A percentile compares a stretch with the other conserved stretches of the same genome.
Conservation (phyloP, 2,888 invertebrate species). For the Isoperla grammatica region DNA sequence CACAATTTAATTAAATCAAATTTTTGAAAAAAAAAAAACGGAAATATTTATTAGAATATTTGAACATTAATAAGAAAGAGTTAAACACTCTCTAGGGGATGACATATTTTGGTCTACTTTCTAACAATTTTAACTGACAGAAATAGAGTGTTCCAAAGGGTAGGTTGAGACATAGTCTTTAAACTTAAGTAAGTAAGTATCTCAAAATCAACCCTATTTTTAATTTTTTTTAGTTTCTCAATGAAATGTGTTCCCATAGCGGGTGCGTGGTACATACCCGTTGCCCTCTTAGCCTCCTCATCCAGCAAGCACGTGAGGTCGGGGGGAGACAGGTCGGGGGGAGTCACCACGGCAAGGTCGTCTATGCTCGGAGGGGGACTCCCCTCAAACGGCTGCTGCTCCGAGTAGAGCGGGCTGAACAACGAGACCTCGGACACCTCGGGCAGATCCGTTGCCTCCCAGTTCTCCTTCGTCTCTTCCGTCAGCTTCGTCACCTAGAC, state of each 20-base stretch:
- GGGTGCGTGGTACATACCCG: conserved; percentile 39
- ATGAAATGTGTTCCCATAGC: no score
- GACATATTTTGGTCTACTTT: background rate
- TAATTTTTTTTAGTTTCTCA: no score
- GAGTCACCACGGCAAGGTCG: conserved; percentile 43
- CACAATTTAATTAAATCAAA: no score
- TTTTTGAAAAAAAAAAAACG: no score
- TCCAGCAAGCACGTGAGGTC: conserved; percentile 50
- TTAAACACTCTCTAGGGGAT: no score
- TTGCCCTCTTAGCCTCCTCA: conserved; percentile 47
- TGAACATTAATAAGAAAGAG: no score
- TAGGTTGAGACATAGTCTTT: no score
- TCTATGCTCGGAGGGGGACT: conserved; percentile 33
- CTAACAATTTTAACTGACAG: background rate
- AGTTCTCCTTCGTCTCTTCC: conserved; percentile 33
- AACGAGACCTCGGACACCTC: conserved; percentile 27
- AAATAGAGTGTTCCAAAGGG: background rate
- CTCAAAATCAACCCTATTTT: no score
- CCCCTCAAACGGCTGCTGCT: conserved; percentile 25
- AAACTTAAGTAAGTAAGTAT: no score
- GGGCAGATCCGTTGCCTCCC: conserved; percentile 26
- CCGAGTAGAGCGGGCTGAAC: conserved; percentile 28
- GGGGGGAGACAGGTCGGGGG: conserved; percentile 36
- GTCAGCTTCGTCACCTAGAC: conserved; percentile 25
- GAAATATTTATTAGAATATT: no score